phyloP scores from a whole-genome alignment of 2,797 vertebrate species.

The Labroides dimidiatus region DNA sequence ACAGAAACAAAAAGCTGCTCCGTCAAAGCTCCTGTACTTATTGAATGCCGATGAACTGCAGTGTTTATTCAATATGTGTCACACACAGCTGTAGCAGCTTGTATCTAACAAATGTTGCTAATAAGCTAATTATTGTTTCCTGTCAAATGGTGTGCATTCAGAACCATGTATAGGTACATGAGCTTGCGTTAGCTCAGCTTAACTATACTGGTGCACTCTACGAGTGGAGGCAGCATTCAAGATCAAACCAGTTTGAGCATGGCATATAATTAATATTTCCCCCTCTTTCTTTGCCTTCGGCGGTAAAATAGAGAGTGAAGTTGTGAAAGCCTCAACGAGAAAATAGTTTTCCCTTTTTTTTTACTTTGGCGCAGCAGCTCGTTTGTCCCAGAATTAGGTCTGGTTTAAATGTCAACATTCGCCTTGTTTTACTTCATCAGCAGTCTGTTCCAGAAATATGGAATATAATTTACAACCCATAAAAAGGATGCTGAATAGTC shows the following conservation, averaged over 20 bases:
- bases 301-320: conserved; percentile 19
- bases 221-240: conserved; percentile 40
- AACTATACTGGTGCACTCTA: conserved; percentile 32
- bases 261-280: conserved; percentile 49
- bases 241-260: conserved; percentile 32
- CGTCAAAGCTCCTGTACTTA: conserved; percentile 42
- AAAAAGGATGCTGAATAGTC: conserved; percentile 22
- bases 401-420: conserved; percentile 46
- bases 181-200: conserved; percentile 33
- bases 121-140: conserved; percentile 79
- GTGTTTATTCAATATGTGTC: conserved; percentile 68
- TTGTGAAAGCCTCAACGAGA: conserved; percentile 16
- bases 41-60: conserved; percentile 44
- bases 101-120: conserved; percentile 74
- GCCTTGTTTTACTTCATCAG: conserved; percentile 41
- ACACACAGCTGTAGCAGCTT: conserved; percentile 51
- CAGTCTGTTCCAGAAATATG: conserved; percentile 25
- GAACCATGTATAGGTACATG: conserved; percentile 57
- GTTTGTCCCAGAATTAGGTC: conserved; percentile 43
- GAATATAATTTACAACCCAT: conserved; percentile 30
- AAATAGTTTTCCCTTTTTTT: conserved; percentile 18
- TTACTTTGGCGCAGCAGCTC: conserved; percentile 15
- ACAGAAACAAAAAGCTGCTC: conserved; percentile 38
- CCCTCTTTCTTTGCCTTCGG: conserved; percentile 23
- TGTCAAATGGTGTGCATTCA: conserved; percentile 62